Base-by-base conservation (phyloP, 2,113 vertebrate genomes). In the Periophthalmodon schlosseri region DNA sequence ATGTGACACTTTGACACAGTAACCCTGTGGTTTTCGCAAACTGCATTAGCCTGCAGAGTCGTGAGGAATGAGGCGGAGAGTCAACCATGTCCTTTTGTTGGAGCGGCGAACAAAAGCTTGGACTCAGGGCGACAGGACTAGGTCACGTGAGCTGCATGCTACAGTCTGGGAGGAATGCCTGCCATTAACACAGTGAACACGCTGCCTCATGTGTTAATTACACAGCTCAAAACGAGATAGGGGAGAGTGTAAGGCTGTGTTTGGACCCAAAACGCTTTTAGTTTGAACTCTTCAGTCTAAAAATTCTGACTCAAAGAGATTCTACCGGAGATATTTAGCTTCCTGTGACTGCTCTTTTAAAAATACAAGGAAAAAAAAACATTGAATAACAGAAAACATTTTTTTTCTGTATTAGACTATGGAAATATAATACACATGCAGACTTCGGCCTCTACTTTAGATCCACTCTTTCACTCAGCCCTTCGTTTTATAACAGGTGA, bases 21-120 rank as follows among this genome's bases (percentile, higher is more conserved):
- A 82, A 77, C 61, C 82, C 58, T 91, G 90, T 82, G 86, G 87
- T 87, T 91, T 86, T 74, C 50, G 82, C 75, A 85, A 84, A 89
- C 80, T 64, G 68, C 75, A 85, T 79, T 86, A 79, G 83, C 69
- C 47, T 64, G 39, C 52, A 75, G 67, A 83, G 60, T 74, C 54
- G 68, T 72, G 56, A 46, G 58, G 79, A 89, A 81, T 49, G n/a
- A 68, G n/a, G 52, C 6, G 20, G 2, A 63, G 68, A 75, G 12
- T 73, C 76, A 81, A 90, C 85, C 89, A 91, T 88, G 86, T 89
- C 87, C 87, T 87, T 65, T 72, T 87, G 74, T 79, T 50, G 56
- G 9, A 18, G 76, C 44, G 73, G 76, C 81, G 80, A 80, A 83
- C 69, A 75, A 23, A 78, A 81, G 50, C 67, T 67, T 78, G 74